These are phyloP conservation scores for Apolygus lucorum DNA, from an alignment of 1,140 invertebrate genomes.

Conservation along the genomic window DNA sequence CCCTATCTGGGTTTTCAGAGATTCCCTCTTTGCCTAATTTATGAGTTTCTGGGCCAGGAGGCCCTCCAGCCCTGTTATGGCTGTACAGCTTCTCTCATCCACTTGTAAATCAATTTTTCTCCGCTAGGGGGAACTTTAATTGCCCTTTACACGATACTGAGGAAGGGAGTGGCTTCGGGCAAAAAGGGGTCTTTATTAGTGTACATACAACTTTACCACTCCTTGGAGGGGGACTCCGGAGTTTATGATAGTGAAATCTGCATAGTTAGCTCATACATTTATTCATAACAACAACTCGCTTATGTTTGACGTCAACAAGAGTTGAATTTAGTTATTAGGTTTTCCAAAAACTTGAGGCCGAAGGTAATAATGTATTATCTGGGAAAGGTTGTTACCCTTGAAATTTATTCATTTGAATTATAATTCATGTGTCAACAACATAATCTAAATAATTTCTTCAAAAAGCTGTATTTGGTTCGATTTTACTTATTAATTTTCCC, in stretches of 20 bases:
- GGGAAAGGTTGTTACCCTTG: too few relatives aligned
- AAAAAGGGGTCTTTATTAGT: background rate
- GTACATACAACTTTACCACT: background rate
- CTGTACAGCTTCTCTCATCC: background rate
- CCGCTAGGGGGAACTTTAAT: background rate
- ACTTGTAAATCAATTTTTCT: background rate
- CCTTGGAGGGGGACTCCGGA: background rate
- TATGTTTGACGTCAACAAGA: too few relatives aligned
- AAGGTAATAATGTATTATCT: too few relatives aligned
- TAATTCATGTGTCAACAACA: too few relatives aligned
- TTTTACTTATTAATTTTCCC: too few relatives aligned
- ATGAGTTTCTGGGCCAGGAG: background rate
- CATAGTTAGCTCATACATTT: background rate
- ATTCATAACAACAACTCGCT: background rate
- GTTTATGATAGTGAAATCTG: background rate
- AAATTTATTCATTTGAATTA: too few relatives aligned
- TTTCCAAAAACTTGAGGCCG: too few relatives aligned
- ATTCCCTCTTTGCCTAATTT: background rate
- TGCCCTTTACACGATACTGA: background rate
- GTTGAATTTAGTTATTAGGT: too few relatives aligned
- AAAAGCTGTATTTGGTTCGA: too few relatives aligned
- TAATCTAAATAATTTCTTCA: too few relatives aligned
- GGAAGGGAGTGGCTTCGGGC: background rate
- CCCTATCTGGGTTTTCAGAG: background rate
- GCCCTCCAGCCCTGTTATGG: background rate